Evolutionary conservation across 2,797 vertebrate genomes (phyloP), one percentile per base, ranked within the genome.

Genomic region (Enteromius anoplus): DNA sequence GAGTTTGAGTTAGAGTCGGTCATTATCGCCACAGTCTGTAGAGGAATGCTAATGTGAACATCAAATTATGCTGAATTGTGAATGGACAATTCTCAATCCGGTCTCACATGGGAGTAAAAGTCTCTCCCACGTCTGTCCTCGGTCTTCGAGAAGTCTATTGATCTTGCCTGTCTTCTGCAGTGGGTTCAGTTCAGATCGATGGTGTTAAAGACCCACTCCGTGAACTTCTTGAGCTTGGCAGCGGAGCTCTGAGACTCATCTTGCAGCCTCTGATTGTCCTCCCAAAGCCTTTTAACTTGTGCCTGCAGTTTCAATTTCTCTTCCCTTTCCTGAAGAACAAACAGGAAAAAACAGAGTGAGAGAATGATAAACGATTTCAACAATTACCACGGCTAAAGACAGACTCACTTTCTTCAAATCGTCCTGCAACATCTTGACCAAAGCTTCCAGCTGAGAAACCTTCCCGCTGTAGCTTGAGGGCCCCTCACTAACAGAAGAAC

Each of bases 141-240:
- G 97, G 90, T 98, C 97, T 87, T 98, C 95, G 85, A 97, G 94
- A 78, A 97, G 93, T 93, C 96, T 92, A 93, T 97, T 97, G 93
- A 97, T 92, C 86, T 93, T 92, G 45, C 75, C 23, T n/a, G 64
- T 72, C 77, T 83, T 80, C 70, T 62, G 64, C 15, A 55, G 34
- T 64, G 4, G 62, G 26, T 88, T 97, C 95, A 99, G 94, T 96
- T 98, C 96, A 99, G 97, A 93, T 99, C 98, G 60, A 99, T 98
- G 87, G 98, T 99, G 92, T 99, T 99, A 93, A 99, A 99, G 92
- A 99, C 98, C 98, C 98, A 99, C 86, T 99, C 98, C 0, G 98
- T 99, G 93, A 99, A 99, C 91, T 99, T 99, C 94, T 99, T 99
- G 86, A 99, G 95, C 89, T 99, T 99, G 90, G 98, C 95, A 0